Evolutionary conservation across 1,140 invertebrate genomes (phyloP), one percentile per base, ranked within the genome.

Genomic region (Phymastichus coffea): DNA sequence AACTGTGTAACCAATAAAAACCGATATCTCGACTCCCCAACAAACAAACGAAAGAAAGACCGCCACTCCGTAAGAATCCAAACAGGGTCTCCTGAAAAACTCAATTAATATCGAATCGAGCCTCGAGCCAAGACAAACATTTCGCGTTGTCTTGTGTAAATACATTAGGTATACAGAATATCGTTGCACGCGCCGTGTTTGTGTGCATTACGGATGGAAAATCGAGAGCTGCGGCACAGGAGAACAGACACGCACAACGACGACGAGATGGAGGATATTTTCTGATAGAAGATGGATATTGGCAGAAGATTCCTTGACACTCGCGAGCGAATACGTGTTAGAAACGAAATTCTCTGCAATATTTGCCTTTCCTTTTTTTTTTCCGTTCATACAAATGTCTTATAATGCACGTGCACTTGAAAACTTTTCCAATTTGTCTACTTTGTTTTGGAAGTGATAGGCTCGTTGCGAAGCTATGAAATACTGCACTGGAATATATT

Each of bases 161-260:
- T 70, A 74, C 73, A 74, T 74, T 73, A 74, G 64, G 66, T 64
- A 68, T 71, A 66, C 61, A 67, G 68, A 62, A 2, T 23, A 9
- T 6, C 19, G n/a, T 2, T 15, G n/a, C n/a, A n/a, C n/a, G n/a
- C n/a, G n/a, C n/a, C n/a, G n/a, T n/a, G n/a, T n/a, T n/a, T n/a
- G n/a, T n/a, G n/a, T n/a, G n/a, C n/a, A n/a, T n/a, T n/a, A n/a
- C n/a, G n/a, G n/a, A n/a, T n/a, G n/a, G n/a, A n/a, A n/a, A n/a
- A n/a, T n/a, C n/a, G n/a, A n/a, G n/a, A n/a, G n/a, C n/a, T n/a
- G n/a, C n/a, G n/a, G n/a, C n/a, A n/a, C n/a, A n/a, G 22, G 20
- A 20, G 41, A n/a, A 14, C 41, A 44, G 41, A 25, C 41, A 44
- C 41, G 41, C 25, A 44, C n/a, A n/a, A n/a, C n/a, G 40, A 37